These are phyloP conservation scores for Pseudomugil tenellus DNA, from an alignment of 2,797 vertebrate species.

Conservation along the genomic window DNA sequence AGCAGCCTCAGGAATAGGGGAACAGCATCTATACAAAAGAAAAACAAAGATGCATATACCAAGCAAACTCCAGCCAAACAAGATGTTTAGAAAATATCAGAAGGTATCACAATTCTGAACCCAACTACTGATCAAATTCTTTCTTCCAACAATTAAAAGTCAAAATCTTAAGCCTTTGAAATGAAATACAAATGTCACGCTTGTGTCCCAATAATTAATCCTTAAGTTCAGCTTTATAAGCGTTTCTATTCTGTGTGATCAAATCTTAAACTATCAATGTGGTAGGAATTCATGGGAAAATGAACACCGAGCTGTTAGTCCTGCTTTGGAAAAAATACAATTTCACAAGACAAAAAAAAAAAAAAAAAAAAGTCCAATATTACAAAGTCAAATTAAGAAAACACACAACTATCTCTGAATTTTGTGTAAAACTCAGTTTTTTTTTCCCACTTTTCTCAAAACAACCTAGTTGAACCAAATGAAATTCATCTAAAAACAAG, in stretches of 20 bases:
- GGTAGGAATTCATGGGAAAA: neutral
- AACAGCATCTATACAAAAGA: conserved; percentile 88
- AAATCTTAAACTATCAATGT: neutral
- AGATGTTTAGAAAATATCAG: neutral
- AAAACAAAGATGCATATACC: neutral
- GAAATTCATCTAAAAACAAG: neutral
- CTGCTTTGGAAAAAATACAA: neutral
- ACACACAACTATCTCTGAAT: neutral
- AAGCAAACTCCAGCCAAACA: neutral
- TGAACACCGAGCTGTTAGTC: neutral
- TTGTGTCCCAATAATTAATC: neutral
- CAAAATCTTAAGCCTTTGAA: neutral
- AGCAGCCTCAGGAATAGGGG: conserved; percentile 96
- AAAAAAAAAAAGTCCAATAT: neutral
- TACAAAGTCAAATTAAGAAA: neutral
- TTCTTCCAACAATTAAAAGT: neutral
- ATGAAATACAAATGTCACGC: neutral
- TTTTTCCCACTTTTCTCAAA: neutral
- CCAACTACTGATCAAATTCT: neutral
- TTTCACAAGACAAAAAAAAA: neutral
- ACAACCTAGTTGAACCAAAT: neutral
- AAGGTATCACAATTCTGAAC: neutral
- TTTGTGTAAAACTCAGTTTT: neutral
- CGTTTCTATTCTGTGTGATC: neutral
- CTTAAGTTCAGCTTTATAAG: neutral